Evolutionary conservation across 35 echinoderm and acorn worm species (phyloP), one percentile per base, ranked within the genome.

Genomic region (Stichopus chloronotus): DNA sequence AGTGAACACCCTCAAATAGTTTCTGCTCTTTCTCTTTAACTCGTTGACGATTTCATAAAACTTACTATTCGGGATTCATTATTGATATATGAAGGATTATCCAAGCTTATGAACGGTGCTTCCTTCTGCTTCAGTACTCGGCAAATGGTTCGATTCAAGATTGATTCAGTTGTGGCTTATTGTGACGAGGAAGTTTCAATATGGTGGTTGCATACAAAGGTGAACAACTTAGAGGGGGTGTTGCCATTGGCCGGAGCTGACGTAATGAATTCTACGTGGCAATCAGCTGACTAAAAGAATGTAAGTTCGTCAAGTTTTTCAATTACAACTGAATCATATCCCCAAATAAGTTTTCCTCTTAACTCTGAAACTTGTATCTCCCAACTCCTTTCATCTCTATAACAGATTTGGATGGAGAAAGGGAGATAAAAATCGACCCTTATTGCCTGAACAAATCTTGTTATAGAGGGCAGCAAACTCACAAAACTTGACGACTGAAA

Each of bases 51-150:
- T 88, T 88, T 25, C 20, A 13, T 4, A 16, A 20, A 72, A 91
- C 88, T 91, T 91, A 91, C 88, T 91, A 91, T 91, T 91, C 88
- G 88, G 88, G 88, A 91, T 91, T 91, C 88, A 91, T 91, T 78
- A n/a, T 91, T 61, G 56, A 91, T 78, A 91, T 72, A 17, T 79
- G 16, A 74, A 72, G 90, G 69, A 79, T 52, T 63, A n/a, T 74
- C 88, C 24, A 72, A 74, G 53, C 53, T 76, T 57, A 63, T 25
- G 5, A 90, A 91, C 25, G 7, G 24, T 56, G 21, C 4, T 91
- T 24, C 76, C 56, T 78, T 23, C 25, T 91, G 16, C 65, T 91
- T 91, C 24, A 78, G 71, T 16, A 74, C 52, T 91, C 88, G 56
- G 24, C 72, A 91, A 91, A 78, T 30, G 5, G 72, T 91, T 91